phyloP scores from a whole-genome alignment of 1,140 invertebrate genomes.

The Phymorhynchus buccinoides region DNA sequence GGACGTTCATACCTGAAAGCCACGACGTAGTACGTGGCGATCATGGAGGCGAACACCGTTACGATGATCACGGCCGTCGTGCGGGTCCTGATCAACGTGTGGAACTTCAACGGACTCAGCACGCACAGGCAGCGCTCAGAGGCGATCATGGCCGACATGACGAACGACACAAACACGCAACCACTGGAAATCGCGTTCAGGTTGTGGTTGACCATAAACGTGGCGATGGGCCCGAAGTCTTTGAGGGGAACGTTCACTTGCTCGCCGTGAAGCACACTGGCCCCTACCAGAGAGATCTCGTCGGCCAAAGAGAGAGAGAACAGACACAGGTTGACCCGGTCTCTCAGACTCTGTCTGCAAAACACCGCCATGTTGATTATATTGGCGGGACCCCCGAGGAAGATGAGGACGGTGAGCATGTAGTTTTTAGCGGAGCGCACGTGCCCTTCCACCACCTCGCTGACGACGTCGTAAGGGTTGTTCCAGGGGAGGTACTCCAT shows the following conservation, averaged over 20 bases:
- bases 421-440: background rate
- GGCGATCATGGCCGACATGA: background rate
- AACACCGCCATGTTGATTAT: constrained; percentile 17
- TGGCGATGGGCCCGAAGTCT: background rate
- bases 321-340: constrained; percentile 22
- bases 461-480: no score
- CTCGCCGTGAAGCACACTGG: background rate
- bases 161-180: background rate
- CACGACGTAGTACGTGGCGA: background rate
- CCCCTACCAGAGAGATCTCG: background rate
- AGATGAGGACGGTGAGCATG: background rate
- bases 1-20: background rate
- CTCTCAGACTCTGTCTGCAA: constrained; percentile 6
- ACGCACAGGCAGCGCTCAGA: background rate
- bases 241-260: background rate
- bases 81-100: background rate
- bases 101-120: background rate
- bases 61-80: background rate
- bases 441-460: no score
- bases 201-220: background rate
- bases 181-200: background rate
- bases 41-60: background rate
- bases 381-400: background rate
- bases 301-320: constrained; percentile 11
- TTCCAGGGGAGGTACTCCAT: no score